Base-by-base conservation (phyloP, 1,140 invertebrate species). In the Antheraea pernyi region DNA sequence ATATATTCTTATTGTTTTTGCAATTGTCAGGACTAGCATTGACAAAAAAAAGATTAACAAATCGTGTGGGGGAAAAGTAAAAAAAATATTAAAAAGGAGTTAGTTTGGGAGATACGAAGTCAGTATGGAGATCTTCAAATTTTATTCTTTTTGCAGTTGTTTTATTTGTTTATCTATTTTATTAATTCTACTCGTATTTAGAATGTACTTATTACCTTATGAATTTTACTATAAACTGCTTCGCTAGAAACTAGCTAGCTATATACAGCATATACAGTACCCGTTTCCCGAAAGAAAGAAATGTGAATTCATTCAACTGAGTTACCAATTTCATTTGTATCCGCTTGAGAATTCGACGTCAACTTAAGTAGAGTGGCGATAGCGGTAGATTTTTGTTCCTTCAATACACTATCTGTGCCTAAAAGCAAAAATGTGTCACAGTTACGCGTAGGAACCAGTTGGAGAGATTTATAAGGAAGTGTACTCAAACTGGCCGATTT, bases 371-470 rank as follows among this genome's bases (percentile, higher is more conserved):
- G 39, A 18, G 80, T 71, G 7, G 60, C 67, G 8, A 83, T 82
- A 11, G 72, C 72, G 0, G 78, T 72, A 22, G 83, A 85, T 70
- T 79, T 83, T 53, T 77, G 78, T 67, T 80, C 78, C 59, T 72
- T 76, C 10, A 72, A 19, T 60, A 68, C 72, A 61, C 77, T 76
- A 70, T 81, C 83, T 65, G 80, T 88, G n/a, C 84, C 84, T 88
- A 80, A 82, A 84, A 83, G 78, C 72, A 83, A 83, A 83, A 80
- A 65, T 78, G 60, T 82, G 79, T 81, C 74, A 80, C 66, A 65
- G 58, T 60, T 74, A 22, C 65, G 67, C 60, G 67, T 69, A 80
- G 77, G 72, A 79, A 81, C 79, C 74, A 72, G 68, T 67, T 42
- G 22, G 18, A 13, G 71, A 71, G 74, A 81, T 81, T 81, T 84